phyloP scores from a whole-genome alignment of 2,113 vertebrate genomes.

The Xenus cinereus region DNA sequence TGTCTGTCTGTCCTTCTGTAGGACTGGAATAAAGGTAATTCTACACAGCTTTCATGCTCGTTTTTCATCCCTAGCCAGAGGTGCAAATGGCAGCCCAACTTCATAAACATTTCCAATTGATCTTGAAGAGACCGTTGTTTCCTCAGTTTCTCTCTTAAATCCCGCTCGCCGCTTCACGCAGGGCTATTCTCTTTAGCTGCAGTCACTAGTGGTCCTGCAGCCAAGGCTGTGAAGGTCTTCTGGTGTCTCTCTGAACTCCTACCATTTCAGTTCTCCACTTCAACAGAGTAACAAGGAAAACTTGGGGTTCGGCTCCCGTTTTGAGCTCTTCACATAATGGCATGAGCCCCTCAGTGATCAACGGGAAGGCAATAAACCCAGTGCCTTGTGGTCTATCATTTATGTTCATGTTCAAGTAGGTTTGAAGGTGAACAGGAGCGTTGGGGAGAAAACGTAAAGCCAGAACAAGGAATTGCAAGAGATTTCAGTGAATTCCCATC shows the following conservation, averaged over 20 bases:
- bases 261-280: not conserved
- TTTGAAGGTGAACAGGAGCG: conserved; percentile 51
- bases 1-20: conserved; percentile 72
- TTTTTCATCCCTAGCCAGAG: conserved; percentile 65
- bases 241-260: not conserved
- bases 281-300: not conserved
- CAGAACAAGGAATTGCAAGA: conserved; percentile 2
- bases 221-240: not conserved
- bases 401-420: not conserved
- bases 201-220: not conserved
- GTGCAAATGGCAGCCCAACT: conserved; percentile 65
- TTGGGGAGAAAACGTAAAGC: conserved; percentile 3
- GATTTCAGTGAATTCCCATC: conserved; percentile 25
- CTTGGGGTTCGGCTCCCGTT: not conserved
- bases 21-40: conserved; percentile 70
- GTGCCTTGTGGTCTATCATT: not conserved
- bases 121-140: conserved; percentile 55
- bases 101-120: conserved; percentile 68
- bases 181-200: not conserved
- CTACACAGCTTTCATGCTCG: conserved; percentile 61
- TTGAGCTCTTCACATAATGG: not conserved
- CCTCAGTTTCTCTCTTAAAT: not conserved
- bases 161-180: not conserved
- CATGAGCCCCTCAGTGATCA: not conserved
- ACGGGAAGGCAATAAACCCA: not conserved